Evolutionary conservation across 1,140 invertebrate species (phyloP).

Genomic region (Pogonomyrmex californicus): DNA sequence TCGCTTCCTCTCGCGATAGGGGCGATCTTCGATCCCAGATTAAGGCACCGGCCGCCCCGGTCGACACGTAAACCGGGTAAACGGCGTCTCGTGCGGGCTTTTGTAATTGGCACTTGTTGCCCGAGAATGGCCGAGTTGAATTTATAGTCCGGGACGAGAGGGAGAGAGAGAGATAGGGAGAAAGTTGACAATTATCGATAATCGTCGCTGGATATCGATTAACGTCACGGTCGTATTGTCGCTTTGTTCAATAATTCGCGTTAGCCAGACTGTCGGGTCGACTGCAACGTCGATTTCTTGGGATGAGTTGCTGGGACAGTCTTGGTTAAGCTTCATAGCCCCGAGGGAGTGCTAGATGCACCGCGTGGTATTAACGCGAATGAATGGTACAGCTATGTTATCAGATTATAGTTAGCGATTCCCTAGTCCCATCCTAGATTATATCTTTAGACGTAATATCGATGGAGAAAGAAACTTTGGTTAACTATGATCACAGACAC

Average conservation of each 20-base stretch:
- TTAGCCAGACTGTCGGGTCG: constrained; percentile 9
- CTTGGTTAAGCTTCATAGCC: constrained; percentile 43
- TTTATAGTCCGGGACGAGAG: constrained; percentile 34
- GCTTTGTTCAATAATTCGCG: constrained; percentile 51
- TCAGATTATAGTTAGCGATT: constrained; percentile 57
- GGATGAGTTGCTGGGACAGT: constrained; percentile 51
- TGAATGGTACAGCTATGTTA: constrained; percentile 48
- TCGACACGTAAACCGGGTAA: constrained; percentile 55
- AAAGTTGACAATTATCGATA: constrained; percentile 54
- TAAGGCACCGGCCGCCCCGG: constrained; percentile 30
- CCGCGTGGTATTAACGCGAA: constrained; percentile 44
- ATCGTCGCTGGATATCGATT: constrained; percentile 47
- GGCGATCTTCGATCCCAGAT: constrained; percentile 55
- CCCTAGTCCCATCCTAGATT: constrained; percentile 44
- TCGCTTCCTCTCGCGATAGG: constrained; percentile 20
- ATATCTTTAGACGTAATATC: constrained; percentile 34
- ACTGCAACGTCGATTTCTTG: constrained; percentile 54
- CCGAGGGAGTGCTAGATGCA: constrained; percentile 29
- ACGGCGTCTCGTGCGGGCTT: constrained; percentile 52
- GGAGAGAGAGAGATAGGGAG: background rate
- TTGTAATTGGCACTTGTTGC: constrained; percentile 63
- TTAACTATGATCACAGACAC: constrained; percentile 43
- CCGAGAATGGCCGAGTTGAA: constrained; percentile 44
- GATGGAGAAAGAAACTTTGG: constrained; percentile 53
- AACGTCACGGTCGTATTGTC: constrained; percentile 52